Conservation (phyloP, 2,797 vertebrate species). For the Intellagama lesueurii region DNA sequence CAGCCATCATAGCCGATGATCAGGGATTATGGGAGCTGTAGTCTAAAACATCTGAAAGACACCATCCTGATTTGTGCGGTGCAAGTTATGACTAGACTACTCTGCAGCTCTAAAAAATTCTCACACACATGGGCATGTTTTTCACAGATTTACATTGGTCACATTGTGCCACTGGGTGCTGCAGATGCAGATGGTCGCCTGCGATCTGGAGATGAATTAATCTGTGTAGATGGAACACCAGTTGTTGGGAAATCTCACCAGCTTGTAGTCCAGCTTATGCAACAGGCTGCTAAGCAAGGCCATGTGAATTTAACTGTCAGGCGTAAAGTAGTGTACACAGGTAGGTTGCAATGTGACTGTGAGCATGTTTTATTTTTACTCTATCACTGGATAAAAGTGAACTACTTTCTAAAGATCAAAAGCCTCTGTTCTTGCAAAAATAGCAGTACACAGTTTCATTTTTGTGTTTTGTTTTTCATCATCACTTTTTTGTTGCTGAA, state of each 20-base stretch:
- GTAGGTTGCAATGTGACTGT: slow-evolving; percentile 76
- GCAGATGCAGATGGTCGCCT: slow-evolving; percentile 96
- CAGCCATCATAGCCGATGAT: not conserved
- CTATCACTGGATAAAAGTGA: slow-evolving; percentile 52
- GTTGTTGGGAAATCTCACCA: slow-evolving; percentile 98
- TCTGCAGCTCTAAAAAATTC: not conserved
- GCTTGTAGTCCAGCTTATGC: slow-evolving; percentile 98
- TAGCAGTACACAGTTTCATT: slow-evolving; percentile 16
- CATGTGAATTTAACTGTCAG: slow-evolving; percentile 97
- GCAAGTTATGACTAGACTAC: not conserved
- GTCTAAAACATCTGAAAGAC: not conserved
- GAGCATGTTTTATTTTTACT: slow-evolving; percentile 33
- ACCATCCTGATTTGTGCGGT: not conserved
- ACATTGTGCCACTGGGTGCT: slow-evolving; percentile 97
- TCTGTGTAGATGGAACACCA: slow-evolving; percentile 95
- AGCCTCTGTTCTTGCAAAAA: slow-evolving; percentile 13
- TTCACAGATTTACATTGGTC: slow-evolving; percentile 96
- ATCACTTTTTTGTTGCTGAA: slow-evolving; percentile 2
- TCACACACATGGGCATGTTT: not conserved
- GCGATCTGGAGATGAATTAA: slow-evolving; percentile 95
- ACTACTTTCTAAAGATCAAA: slow-evolving; percentile 34
- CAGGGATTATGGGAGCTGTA: not conserved
- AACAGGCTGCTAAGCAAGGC: slow-evolving; percentile 98
- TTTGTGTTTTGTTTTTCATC: slow-evolving; percentile 27
- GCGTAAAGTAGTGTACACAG: slow-evolving; percentile 92